A percentile compares a stretch with the other conserved stretches of the same genome.
Evolutionary conservation across 2,113 vertebrate genomes (phyloP).

Genomic region (Labeo catla): DNA sequence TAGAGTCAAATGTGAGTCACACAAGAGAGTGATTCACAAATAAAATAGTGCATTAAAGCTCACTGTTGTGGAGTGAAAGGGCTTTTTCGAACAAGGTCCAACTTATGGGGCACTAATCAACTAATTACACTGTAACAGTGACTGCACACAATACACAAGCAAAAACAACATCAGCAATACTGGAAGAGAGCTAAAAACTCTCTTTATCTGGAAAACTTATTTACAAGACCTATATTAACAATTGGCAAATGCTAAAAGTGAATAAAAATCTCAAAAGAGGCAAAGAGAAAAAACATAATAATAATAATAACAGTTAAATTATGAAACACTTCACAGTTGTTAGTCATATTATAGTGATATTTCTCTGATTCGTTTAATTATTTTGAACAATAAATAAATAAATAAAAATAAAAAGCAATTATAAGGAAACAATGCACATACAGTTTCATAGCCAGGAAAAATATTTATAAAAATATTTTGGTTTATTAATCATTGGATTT

Average conservation of each 20-base stretch:
- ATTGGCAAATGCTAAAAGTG: background rate
- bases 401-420: too few species aligned
- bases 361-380: too few species aligned
- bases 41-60: background rate
- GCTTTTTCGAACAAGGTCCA: background rate
- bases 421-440: too few species aligned
- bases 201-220: background rate
- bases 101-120: background rate
- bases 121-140: background rate
- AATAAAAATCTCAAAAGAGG: background rate
- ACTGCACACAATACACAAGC: background rate
- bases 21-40: background rate
- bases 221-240: background rate
- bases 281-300: too few species aligned
- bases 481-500: too few species aligned
- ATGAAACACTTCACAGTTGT: too few species aligned
- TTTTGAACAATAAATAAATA: too few species aligned
- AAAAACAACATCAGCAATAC: background rate
- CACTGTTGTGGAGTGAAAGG: background rate
- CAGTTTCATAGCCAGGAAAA: too few species aligned
- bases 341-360: too few species aligned
- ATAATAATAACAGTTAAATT: too few species aligned
- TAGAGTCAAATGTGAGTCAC: background rate
- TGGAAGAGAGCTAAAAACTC: background rate
- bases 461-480: too few species aligned